A percentile compares a stretch with the other conserved stretches of the same genome.
Evolutionary conservation across 1,140 invertebrate genomes (phyloP).

Genomic region (Drosophila suzukii): DNA sequence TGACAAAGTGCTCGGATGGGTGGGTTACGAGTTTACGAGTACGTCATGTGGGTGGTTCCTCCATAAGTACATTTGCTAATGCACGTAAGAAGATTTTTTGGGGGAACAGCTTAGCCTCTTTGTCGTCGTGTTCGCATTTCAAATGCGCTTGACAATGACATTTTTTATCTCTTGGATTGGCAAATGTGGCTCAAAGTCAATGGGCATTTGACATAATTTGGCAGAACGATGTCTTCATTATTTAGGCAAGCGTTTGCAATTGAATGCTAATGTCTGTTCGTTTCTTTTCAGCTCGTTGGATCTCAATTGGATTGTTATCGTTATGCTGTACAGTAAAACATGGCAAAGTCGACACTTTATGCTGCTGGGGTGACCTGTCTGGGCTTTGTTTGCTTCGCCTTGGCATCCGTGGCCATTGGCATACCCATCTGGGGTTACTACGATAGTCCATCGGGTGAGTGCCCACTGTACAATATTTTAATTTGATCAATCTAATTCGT

Average conservation of each 20-base stretch:
- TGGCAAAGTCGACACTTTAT: constrained; percentile 86
- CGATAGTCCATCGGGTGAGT: constrained; percentile 86
- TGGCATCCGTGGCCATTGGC: constrained; percentile 90
- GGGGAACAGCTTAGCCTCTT: constrained; percentile 20
- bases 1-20: constrained; percentile 28
- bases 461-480: constrained; percentile 28
- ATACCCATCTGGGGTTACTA: constrained; percentile 93
- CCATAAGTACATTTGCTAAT: constrained; percentile 5
- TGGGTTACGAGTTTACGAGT: constrained; percentile 10
- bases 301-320: constrained; percentile 60
- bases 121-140: not conserved
- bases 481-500: constrained; percentile 73
- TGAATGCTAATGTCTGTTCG: constrained; percentile 6
- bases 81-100: constrained; percentile 24
- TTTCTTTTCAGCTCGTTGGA: constrained; percentile 40
- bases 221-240: constrained; percentile 3
- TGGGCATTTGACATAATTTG: constrained; percentile 35
- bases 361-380: constrained; percentile 90
- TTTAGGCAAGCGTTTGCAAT: constrained; percentile 18
- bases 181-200: constrained; percentile 41
- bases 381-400: constrained; percentile 90
- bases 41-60: constrained; percentile 17
- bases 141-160: constrained; percentile 32
- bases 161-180: constrained; percentile 1
- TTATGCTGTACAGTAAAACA: constrained; percentile 81